These are phyloP conservation scores for Escarpia spicata DNA, from an alignment of 2,888 invertebrate species.

Conservation along the genomic window DNA sequence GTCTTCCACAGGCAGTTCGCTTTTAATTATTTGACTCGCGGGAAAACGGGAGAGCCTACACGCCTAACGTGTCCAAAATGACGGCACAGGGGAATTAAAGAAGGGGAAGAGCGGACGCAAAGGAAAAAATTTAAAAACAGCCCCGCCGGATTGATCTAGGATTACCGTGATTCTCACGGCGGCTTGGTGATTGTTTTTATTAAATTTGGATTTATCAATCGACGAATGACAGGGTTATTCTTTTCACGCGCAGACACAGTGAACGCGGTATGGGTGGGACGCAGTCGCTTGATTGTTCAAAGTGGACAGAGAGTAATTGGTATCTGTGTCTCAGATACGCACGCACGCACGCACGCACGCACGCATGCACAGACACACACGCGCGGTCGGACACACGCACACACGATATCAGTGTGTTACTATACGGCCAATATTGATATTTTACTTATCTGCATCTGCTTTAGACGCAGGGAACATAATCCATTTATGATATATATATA, in stretches of 20 bases:
- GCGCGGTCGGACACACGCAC: no score
- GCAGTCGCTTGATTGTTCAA: neutral
- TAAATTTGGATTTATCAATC: conserved; percentile 12
- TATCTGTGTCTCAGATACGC: neutral
- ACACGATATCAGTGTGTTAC: no score
- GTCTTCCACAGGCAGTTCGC: neutral
- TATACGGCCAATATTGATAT: no score
- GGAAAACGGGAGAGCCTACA: neutral
- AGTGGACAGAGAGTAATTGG: neutral
- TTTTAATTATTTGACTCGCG: neutral
- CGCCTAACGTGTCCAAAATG: neutral
- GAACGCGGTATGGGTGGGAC: neutral
- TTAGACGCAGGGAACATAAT: no score
- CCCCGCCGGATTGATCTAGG: neutral
- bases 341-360: neutral
- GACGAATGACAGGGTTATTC: conserved; percentile 3
- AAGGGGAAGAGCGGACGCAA: neutral
- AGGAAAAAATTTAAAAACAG: neutral
- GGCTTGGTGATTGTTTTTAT: conserved; percentile 10
- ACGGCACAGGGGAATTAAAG: neutral
- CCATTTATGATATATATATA: no score
- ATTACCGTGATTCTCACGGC: neutral
- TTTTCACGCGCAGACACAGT: neutral
- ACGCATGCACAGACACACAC: neutral
- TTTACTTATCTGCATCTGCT: no score